Conservation (phyloP, 1,140 invertebrate species). For the Belonocnema kinseyi region DNA sequence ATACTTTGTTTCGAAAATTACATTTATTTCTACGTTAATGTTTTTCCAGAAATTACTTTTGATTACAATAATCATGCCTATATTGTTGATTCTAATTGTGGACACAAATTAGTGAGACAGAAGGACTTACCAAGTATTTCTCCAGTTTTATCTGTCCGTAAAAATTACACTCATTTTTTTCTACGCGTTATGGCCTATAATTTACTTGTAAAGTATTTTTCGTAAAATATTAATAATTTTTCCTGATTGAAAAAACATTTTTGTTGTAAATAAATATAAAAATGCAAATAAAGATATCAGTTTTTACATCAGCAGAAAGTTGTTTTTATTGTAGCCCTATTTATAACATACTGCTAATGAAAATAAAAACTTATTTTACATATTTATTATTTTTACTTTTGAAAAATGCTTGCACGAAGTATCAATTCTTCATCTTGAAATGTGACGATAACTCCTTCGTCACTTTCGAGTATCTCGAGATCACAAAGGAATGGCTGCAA, state of each 20-base stretch:
- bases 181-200: conserved; percentile 3
- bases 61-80: conserved; percentile 31
- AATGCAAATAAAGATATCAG: not conserved
- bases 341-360: no score
- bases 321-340: not conserved
- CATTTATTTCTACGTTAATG: not conserved
- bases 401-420: conserved; percentile 37
- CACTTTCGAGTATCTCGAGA: no score
- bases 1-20: no score
- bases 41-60: conserved; percentile 42
- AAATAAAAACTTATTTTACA: no score
- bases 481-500: not conserved
- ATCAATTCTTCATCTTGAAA: conserved; percentile 29
- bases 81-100: no score
- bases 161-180: not conserved
- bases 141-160: not conserved
- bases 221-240: no score
- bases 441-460: not conserved
- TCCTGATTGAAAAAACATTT: not conserved
- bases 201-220: not conserved
- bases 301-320: not conserved
- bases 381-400: no score
- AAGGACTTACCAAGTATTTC: not conserved
- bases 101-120: no score
- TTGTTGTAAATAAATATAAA: not conserved